Evolutionary conservation across 1,140 invertebrate genomes (phyloP), one percentile per base, ranked within the genome.

Genomic region (Aphaenogaster floridana): DNA sequence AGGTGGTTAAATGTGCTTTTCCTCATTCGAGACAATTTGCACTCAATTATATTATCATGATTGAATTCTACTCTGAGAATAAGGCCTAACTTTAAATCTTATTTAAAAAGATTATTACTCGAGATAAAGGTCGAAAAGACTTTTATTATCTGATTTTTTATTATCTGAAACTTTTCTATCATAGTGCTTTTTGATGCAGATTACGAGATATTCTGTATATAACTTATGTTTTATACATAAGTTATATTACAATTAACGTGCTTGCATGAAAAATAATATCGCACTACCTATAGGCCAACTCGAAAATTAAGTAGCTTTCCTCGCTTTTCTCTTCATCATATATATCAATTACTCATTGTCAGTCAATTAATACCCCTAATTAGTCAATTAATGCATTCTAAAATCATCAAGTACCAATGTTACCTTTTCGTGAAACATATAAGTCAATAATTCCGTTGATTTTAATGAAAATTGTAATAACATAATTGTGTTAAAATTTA

Each of bases 1-100:
- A 99, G 97, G 98, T 99, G 96, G 83, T 68, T 89, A 68, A 64
- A 48, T 57, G 50, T 34, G 9, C 15, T 45, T 85, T 48, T 81
- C 15, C 9, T 7, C 45, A n/a, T 36, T 8, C 42, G 5, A 34
- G 28, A 64, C n/a, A 28, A 68, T 54, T 59, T 8, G 11, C 17
- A 21, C 39, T 39, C 61, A 66, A 21, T 42, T 42, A 21, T 36
- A 28, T 21, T 59, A 36, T 42, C n/a, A 3, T 39, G 52, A 28
- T 76, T 57, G 17, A 76, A 61, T 28, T 15, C 42, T 8, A 13
- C 11, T 28, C 6, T 5, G 54, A 28, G 4, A 59, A 21, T 21
- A 54, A 76, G 4, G 3, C 1, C 2, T 8, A 77, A 11, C 15
- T 77, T 77, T 21, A 5, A 21, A 21, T 57, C 2, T 4, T 28